Evolutionary conservation across 2,797 vertebrate genomes (phyloP).

Genomic region (Labroides dimidiatus): DNA sequence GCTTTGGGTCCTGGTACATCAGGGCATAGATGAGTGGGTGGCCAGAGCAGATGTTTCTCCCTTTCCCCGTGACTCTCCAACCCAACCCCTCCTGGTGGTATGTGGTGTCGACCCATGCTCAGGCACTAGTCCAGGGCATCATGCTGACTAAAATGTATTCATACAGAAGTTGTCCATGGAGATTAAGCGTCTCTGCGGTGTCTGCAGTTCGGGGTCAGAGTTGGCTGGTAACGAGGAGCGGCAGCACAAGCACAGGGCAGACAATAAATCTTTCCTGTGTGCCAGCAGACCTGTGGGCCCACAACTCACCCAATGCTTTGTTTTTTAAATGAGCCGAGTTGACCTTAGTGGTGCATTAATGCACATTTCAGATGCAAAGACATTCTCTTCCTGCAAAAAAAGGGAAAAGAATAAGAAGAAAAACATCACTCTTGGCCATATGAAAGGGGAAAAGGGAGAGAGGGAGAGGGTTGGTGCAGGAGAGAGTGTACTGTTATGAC

Average conservation of each 20-base stretch:
- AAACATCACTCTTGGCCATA: constrained; percentile 51
- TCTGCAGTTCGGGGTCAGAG: constrained; percentile 75
- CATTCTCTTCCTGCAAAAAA: constrained; percentile 43
- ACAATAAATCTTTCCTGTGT: constrained; percentile 77
- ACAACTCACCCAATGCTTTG: constrained; percentile 68
- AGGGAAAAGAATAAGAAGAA: constrained; percentile 27
- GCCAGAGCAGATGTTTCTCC: constrained; percentile 71
- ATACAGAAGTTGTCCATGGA: constrained; percentile 73
- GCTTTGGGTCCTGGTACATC: constrained; percentile 47
- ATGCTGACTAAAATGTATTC: constrained; percentile 71
- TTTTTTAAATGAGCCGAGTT: constrained; percentile 75
- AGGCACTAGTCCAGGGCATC: constrained; percentile 50
- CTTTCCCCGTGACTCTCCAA: constrained; percentile 44
- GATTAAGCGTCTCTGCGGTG: constrained; percentile 70
- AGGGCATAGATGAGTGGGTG: constrained; percentile 64
- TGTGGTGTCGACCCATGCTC: constrained; percentile 57
- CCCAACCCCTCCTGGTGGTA: constrained; percentile 34
- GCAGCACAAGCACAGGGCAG: constrained; percentile 64
- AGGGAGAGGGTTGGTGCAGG: constrained; percentile 13
- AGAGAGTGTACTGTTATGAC: constrained; percentile 67
- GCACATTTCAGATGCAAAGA: constrained; percentile 73
- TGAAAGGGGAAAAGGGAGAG: constrained; percentile 20
- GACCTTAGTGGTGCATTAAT: constrained; percentile 74
- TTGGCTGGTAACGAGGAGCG: constrained; percentile 74
- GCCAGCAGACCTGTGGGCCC: constrained; percentile 61